Evolutionary conservation across 2,888 invertebrate genomes (phyloP).

Genomic region (Ennomos fuscantarius): DNA sequence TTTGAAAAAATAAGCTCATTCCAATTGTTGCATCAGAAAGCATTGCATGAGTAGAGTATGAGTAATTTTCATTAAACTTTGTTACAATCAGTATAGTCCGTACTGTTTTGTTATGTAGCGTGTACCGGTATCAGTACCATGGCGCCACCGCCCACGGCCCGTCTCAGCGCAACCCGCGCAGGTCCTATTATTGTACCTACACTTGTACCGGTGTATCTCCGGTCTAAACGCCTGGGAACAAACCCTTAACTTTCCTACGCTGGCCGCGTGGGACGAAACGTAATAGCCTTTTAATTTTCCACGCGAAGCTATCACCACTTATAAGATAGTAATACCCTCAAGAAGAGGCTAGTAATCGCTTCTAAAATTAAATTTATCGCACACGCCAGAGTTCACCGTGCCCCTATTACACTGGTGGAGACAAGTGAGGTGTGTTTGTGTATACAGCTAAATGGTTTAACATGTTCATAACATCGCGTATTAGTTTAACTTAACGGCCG

Average conservation of each 20-base stretch:
- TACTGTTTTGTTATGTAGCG: constrained; percentile 10
- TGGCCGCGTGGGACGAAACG: constrained; percentile 69
- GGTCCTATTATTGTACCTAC: constrained; percentile 55
- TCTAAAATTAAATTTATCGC: constrained; percentile 54
- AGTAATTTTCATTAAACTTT: too few species aligned
- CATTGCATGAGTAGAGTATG: too few species aligned
- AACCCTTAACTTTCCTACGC: constrained; percentile 59
- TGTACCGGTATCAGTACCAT: constrained; percentile 44
- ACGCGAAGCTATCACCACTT: constrained; percentile 69
- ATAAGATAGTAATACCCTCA: constrained; percentile 59
- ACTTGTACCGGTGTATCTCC: constrained; percentile 49
- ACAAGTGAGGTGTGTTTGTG: constrained; percentile 46
- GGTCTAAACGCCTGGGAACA: constrained; percentile 59
- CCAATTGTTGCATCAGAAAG: too few species aligned
- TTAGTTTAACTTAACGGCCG: constrained; percentile 46
- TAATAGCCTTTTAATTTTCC: constrained; percentile 81
- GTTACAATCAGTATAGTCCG: constrained; percentile 1
- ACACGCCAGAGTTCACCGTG: constrained; percentile 29
- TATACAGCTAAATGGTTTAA: constrained; percentile 47
- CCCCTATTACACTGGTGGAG: constrained; percentile 42
- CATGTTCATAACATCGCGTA: constrained; percentile 47
- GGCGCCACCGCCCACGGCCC: constrained; percentile 62
- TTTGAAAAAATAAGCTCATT: too few species aligned
- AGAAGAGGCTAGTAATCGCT: constrained; percentile 62
- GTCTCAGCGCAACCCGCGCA: constrained; percentile 53